phyloP scores from a whole-genome alignment of 2,797 vertebrate species.

The Acridotheres tristis region DNA sequence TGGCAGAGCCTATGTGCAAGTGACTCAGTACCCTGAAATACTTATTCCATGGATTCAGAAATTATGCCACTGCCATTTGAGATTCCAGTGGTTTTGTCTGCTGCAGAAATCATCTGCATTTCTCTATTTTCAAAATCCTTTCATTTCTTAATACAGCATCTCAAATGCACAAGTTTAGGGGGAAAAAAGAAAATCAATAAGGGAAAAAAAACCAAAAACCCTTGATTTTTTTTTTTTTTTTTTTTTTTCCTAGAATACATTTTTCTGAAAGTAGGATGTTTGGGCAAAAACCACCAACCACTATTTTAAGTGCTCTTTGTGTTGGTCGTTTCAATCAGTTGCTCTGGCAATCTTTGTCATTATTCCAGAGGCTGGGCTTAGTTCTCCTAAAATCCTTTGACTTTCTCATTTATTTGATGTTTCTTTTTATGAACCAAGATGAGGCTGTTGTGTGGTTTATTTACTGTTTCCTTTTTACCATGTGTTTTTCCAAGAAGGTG shows the following conservation, averaged over 20 bases:
- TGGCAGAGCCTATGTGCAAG: not conserved
- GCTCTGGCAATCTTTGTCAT: not conserved
- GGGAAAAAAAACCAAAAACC: not conserved
- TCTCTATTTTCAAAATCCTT: not conserved
- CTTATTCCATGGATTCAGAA: not conserved
- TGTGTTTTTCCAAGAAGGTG: not conserved
- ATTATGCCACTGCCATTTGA: not conserved
- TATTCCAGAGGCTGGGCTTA: not conserved
- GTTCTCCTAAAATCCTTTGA: not conserved
- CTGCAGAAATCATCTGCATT: not conserved
- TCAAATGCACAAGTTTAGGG: not conserved
- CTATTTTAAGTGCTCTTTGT: not conserved
- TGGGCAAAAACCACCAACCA: rapidly evolving
- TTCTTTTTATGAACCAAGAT: not conserved
- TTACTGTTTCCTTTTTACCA: not conserved
- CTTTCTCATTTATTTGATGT: not conserved
- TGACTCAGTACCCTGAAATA: not conserved
- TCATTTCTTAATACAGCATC: not conserved
- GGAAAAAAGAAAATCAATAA: not conserved
- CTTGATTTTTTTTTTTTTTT: not conserved
- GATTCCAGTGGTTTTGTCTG: not conserved
- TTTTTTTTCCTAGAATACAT: too few relatives aligned
- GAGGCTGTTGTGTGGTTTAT: not conserved
- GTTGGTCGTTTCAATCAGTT: not conserved
- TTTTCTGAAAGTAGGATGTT: not conserved